Conservation (phyloP, 2,888 invertebrate genomes). For the Athripsodes cinereus region DNA sequence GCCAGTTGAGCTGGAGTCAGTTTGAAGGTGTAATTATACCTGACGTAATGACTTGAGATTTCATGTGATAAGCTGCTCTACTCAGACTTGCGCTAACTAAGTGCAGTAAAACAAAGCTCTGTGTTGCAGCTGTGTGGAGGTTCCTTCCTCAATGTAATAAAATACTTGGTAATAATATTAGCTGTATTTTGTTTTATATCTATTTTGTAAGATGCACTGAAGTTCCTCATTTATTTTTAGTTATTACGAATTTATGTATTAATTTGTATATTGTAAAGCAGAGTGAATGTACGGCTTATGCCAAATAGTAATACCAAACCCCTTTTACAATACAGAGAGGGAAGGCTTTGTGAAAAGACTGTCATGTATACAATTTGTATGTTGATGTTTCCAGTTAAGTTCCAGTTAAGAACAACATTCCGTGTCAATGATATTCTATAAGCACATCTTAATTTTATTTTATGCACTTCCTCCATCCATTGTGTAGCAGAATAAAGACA, state of each 20-base stretch:
- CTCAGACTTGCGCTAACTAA: no score
- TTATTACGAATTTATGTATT: slow-evolving; percentile 18
- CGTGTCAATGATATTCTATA: slow-evolving; percentile 18
- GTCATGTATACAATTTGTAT: slow-evolving; percentile 7
- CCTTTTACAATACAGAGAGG: slow-evolving; percentile 19
- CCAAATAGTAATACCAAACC: slow-evolving; percentile 24
- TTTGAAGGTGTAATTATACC: no score
- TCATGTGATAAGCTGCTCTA: not conserved
- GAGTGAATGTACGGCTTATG: slow-evolving; percentile 15
- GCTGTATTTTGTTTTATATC: slow-evolving; percentile 19
- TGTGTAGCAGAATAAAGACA: no score
- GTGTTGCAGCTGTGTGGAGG: no score
- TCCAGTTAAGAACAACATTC: slow-evolving; percentile 21
- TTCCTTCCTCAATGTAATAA: no score
- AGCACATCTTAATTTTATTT: no score
- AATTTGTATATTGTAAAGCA: slow-evolving; percentile 8
- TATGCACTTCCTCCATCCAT: no score
- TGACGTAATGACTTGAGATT: slow-evolving; percentile 1
- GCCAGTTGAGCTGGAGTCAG: no score
- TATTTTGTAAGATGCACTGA: slow-evolving; percentile 27
- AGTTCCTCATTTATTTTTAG: slow-evolving; percentile 26
- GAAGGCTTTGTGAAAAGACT: slow-evolving; percentile 17
- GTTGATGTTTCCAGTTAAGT: slow-evolving; percentile 8
- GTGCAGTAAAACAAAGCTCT: no score
- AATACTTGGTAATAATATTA: slow-evolving; percentile 9